A percentile compares a stretch with the other conserved stretches of the same genome.
phyloP scores from a whole-genome alignment of 35 echinoderm and acorn worm genomes.

The Chiridota heheva region DNA sequence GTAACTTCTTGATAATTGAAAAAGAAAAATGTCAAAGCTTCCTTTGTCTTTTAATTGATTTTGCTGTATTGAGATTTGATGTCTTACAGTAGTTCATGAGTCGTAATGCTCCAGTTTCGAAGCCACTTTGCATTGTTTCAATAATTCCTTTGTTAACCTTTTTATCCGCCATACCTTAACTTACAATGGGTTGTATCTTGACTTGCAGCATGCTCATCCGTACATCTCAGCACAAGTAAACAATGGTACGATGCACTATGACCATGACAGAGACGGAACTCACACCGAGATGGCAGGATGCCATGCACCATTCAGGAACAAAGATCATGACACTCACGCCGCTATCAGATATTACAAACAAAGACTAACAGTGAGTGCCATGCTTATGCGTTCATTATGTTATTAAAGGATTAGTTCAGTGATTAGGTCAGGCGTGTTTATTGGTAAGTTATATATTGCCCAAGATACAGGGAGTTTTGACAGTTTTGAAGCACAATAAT shows the following conservation, averaged over 20 bases:
- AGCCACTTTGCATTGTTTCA: too few species aligned
- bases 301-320: constrained; percentile 84
- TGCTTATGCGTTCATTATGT: not conserved
- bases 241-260: constrained; percentile 88
- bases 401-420: not conserved
- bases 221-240: constrained; percentile 98
- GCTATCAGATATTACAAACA: constrained; percentile 78
- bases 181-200: too few species aligned
- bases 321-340: constrained; percentile 70
- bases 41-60: too few species aligned
- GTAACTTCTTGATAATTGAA: too few species aligned
- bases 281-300: constrained; percentile 95
- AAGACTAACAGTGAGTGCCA: constrained; percentile 84
- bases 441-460: too few species aligned
- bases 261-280: constrained; percentile 97
- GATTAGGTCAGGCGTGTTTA: too few species aligned
- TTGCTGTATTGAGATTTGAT: too few species aligned
- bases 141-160: too few species aligned
- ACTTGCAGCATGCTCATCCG: constrained; percentile 95
- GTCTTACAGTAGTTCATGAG: too few species aligned
- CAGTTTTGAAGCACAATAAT: not conserved
- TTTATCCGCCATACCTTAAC: too few species aligned
- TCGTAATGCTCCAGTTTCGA: too few species aligned
- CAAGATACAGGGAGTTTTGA: not conserved
- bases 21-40: too few species aligned